Conservation (phyloP, 2,113 vertebrate genomes). For the Atlantisia rogersi region DNA sequence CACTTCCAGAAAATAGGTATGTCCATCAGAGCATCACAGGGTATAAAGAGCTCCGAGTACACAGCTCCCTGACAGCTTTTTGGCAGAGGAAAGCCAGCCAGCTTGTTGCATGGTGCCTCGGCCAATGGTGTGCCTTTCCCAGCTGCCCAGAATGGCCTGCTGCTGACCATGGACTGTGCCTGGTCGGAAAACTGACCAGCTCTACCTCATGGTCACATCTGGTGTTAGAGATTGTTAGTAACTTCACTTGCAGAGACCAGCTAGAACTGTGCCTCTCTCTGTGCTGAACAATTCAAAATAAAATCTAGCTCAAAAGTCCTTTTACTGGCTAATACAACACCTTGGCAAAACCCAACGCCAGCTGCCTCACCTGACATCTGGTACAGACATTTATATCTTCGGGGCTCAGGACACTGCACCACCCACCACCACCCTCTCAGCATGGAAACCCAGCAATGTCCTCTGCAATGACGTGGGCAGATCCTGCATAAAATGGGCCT, state of each 20-base stretch:
- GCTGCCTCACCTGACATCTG: background rate
- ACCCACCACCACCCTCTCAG: background rate
- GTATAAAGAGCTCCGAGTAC: background rate
- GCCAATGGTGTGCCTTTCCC: background rate
- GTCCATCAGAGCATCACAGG: background rate
- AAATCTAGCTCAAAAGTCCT: background rate
- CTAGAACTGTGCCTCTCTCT: background rate
- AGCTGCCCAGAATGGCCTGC: rapidly evolving
- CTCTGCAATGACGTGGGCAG: background rate
- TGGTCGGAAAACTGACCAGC: background rate
- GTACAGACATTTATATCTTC: background rate
- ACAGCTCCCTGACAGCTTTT: background rate
- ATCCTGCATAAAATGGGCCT: background rate
- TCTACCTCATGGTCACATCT: rapidly evolving
- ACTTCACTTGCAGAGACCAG: background rate
- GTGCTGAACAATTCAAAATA: background rate
- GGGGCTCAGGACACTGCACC: background rate
- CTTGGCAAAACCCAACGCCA: rapidly evolving
- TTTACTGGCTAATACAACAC: background rate
- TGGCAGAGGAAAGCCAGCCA: background rate
- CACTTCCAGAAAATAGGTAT: background rate
- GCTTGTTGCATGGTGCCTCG: background rate
- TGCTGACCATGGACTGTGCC: rapidly evolving
- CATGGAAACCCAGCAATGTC: background rate
- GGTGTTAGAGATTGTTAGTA: background rate